Conservation (phyloP, 1,140 invertebrate species). For the Drosophila sproati region DNA sequence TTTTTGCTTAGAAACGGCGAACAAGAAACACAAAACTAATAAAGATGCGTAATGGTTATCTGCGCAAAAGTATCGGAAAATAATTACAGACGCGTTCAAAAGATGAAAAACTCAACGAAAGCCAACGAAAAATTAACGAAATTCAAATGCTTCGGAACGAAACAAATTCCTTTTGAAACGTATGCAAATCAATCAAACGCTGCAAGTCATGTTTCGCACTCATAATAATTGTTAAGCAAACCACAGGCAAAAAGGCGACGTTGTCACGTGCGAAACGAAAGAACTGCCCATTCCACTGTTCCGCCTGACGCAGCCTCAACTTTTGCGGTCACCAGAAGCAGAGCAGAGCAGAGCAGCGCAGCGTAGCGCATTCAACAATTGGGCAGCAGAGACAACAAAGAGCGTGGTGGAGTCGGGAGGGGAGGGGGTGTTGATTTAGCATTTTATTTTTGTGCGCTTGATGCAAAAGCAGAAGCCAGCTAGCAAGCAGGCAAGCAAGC, state of each 20-base stretch:
- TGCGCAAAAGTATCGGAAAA: conserved; percentile 80
- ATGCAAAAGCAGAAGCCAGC: conserved; percentile 16
- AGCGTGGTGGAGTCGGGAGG: not conserved
- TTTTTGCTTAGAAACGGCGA: conserved; percentile 30
- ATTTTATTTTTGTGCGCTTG: conserved; percentile 22
- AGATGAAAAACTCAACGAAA: conserved; percentile 11
- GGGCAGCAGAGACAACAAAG: conserved; percentile 23
- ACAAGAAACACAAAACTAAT: conserved; percentile 61
- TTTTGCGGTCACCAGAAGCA: conserved; percentile 30
- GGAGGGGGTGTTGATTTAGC: conserved; percentile 34
- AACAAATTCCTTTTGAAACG: not conserved
- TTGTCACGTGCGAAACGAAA: conserved; percentile 34
- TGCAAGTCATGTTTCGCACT: conserved; percentile 11
- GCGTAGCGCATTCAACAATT: conserved; percentile 74
- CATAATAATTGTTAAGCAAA: conserved; percentile 8
- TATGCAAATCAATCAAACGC: not conserved
- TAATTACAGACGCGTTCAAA: conserved; percentile 54
- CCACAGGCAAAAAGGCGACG: conserved; percentile 5
- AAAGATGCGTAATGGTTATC: conserved; percentile 76
- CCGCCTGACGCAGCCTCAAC: not conserved
- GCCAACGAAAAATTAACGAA: not conserved
- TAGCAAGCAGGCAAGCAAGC: not conserved
- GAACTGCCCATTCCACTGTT: conserved; percentile 9
- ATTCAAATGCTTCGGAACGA: not conserved
- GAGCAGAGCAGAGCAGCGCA: conserved; percentile 38